Base-by-base conservation (phyloP, 2,888 invertebrate genomes). In the Timema podura region DNA sequence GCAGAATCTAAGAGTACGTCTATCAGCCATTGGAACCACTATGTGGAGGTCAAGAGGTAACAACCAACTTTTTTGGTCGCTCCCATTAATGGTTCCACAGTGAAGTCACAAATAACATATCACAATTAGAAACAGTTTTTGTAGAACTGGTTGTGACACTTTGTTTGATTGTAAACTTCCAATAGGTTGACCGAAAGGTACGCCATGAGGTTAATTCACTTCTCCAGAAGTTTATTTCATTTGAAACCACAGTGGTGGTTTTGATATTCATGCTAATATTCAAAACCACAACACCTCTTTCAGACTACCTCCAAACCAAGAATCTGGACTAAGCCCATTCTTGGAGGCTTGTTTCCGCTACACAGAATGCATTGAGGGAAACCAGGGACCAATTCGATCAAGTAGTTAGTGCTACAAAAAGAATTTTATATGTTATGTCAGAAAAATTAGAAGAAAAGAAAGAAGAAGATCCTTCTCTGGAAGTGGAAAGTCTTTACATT, bases 1-100 rank as follows among this genome's bases (percentile, higher is more conserved):
- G 57, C 57, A 57, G 57, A 57, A 57, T 57, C 57, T n/a, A 57
- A n/a, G 57, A n/a, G 57, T n/a, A 57, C 57, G 8, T n/a, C 30
- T n/a, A n/a, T 3, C 57, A 9, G 57, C 57, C 6, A 57, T 57
- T 57, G 57, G n/a, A 8, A 6, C 6, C 57, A 57, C 57, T 57
- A 57, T 11, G 15, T 57, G 57, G 15, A 57, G 57, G 57, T 57
- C 15, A 30, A 57, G 57, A 49, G 13, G 57, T 6, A 57, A 57
- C 57, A 57, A 57, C 9, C 6, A 51, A 7, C 10, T 16, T 57
- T 13, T 8, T 57, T 57, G 13, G 57, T 5, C 57, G 13, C 57
- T 57, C 9, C 57, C 9, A 13, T 57, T 57, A 57, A 9, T 57
- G 6, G 57, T n/a, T 57, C 13, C 9, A 9, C 57, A n/a, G 10